Evolutionary conservation across 2,113 vertebrate species (phyloP), one percentile per base, ranked within the genome.

Genomic region (Diphyllodes magnificus): DNA sequence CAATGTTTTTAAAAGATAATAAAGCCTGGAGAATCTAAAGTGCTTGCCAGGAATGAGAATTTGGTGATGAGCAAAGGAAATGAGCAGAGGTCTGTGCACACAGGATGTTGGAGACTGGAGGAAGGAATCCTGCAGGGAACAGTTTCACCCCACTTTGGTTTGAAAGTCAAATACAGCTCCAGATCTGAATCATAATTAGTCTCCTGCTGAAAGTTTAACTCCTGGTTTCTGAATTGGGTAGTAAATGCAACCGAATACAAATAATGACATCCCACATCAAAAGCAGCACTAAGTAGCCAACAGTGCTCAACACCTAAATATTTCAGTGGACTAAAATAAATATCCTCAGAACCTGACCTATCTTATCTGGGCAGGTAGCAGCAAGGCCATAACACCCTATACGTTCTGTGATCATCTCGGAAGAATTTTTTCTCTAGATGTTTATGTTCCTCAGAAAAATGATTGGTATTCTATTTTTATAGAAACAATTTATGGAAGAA

Each of bases 161-260:
- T 91, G 61, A 72, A 89, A 91, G 93, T 95, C 72, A 86, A 92
- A 91, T 82, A 51, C 33, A 84, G 23, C 23, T 91, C 61, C 44
- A 84, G 53, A 82, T 84, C 45, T 64, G 80, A 95, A 92, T 96
- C 59, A 80, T 69, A 88, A 92, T 57, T 83, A 82, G 33, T 35
- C 23, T 92, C 25, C 64, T 71, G 31, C 15, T 93, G 80, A 82
- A 92, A 86, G 61, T 54, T 85, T 64, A 90, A 78, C 60, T 84
- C 56, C 60, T 45, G 10, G 16, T 72, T 88, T 92, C 82, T 69
- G 82, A 88, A 53, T 37, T 83, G 24, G 25, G 33, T 49, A 89
- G 28, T 45, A 18, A 92, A 82, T 1, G 4, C 24, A 81, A 75
- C 31, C 5, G 82, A 84, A 79, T 64, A 68, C 5, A 2, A 91